Evolutionary conservation across 2,888 invertebrate genomes (phyloP).

Genomic region (Netelia melanura): DNA sequence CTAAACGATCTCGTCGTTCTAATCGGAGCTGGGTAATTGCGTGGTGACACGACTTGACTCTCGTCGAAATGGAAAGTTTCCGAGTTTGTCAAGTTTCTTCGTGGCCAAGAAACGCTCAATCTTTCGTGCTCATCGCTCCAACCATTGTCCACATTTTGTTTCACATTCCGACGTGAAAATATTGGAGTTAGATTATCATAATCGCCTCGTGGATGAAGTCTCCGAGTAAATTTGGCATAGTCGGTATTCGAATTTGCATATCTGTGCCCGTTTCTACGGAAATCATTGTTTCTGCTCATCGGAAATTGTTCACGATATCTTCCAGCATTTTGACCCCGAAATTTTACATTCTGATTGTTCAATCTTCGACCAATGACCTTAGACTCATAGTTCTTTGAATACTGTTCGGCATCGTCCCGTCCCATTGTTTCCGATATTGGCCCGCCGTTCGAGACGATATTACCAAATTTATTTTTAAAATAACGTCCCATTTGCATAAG

Average conservation of each 20-base stretch:
- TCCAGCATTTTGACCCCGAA: neutral
- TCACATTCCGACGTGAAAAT: neutral
- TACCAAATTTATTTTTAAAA: constrained; percentile 46
- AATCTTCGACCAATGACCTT: no score
- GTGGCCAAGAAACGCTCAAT: constrained; percentile 45
- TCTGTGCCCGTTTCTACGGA: neutral
- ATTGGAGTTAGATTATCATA: neutral
- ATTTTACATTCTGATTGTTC: neutral
- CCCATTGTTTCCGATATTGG: neutral
- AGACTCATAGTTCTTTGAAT: neutral
- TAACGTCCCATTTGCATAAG: constrained; percentile 51
- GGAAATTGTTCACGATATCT: constrained; percentile 9
- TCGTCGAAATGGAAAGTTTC: neutral
- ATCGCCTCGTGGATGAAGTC: constrained; percentile 27
- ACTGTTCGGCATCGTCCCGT: neutral
- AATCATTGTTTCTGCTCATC: neutral
- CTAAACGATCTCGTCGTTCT: constrained; percentile 56
- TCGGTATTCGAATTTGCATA: neutral
- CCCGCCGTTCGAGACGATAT: neutral
- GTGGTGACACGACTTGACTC: constrained; percentile 9
- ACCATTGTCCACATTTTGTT: neutral
- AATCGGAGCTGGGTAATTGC: constrained; percentile 17
- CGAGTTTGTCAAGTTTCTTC: neutral
- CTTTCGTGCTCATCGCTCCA: constrained; percentile 11
- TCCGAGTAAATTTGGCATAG: constrained; percentile 30